Evolutionary conservation across 2,888 invertebrate species (phyloP), one percentile per base, ranked within the genome.

Genomic region (Drosophila neutralis): DNA sequence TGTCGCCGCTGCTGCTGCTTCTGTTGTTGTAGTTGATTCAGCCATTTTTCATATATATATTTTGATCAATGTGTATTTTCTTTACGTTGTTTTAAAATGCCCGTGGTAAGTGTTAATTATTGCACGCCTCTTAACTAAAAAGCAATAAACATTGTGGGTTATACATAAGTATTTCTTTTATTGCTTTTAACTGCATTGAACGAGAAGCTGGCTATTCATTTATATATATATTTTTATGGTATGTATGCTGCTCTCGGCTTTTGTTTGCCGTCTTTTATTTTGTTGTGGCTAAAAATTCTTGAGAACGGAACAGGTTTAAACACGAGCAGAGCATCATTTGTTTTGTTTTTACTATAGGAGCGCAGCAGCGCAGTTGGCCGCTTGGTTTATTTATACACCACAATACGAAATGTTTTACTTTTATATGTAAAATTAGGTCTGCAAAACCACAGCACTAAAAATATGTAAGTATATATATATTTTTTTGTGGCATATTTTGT

Each of bases 21-120:
- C 61, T 61, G 83, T 53, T 74, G 78, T 66, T 61, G 78, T 76
- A 62, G 84, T 71, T 74, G 89, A 76, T 76, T 90, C 89, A 35
- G 90, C 86, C 87, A 89, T 89, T 69, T 84, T 84, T 52, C 33
- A 2, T 29, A 35, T 56, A 29, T 53, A 35, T 54, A 42, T 73
- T 52, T 62, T 54, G 53, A 62, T 76, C 73, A 60, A 58, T 45
- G 57, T 52, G n/a, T 69, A 42, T 71, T 67, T 69, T 68, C 64
- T 80, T 74, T 53, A 68, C 61, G 59, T 54, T 80, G 56, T 67
- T 69, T 49, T 67, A 36, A 51, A 49, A 38, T 49, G 36, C 65
- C 24, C 29, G 57, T 29, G 10, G 36, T 69, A 51, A 70, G 79
- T 83, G 83, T 83, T 84, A 86, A 80, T 88, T 83, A 76, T 66